A percentile compares a stretch with the other conserved stretches of the same genome.
phyloP scores from a whole-genome alignment of 2,888 invertebrate species.

The Ichneumon xanthorius region DNA sequence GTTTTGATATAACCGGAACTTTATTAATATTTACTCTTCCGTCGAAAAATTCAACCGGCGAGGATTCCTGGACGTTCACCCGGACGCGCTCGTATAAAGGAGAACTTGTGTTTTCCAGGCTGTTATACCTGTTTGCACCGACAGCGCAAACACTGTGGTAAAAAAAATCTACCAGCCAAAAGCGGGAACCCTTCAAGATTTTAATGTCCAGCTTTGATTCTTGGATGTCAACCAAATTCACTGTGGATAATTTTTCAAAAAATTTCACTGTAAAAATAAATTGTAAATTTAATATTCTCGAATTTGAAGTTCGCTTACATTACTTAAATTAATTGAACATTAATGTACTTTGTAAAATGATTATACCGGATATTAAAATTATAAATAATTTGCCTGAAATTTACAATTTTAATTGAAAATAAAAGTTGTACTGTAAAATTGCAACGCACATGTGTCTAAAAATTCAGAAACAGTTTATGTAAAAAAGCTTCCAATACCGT shows the following conservation, averaged over 20 bases:
- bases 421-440: no score
- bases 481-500: no score
- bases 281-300: neutral
- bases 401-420: no score
- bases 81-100: slow-evolving; percentile 56
- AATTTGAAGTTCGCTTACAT: no score
- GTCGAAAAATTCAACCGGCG: slow-evolving; percentile 60
- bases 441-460: no score
- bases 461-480: no score
- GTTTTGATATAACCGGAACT: slow-evolving; percentile 22
- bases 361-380: no score
- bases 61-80: slow-evolving; percentile 40
- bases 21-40: slow-evolving; percentile 74
- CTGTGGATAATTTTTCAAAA: neutral
- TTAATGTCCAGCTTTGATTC: neutral
- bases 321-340: no score
- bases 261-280: neutral
- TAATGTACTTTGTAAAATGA: no score
- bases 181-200: slow-evolving; percentile 4
- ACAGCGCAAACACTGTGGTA: slow-evolving; percentile 58
- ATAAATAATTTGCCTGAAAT: no score
- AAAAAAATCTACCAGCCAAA: slow-evolving; percentile 39
- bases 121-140: slow-evolving; percentile 59
- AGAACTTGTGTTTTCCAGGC: slow-evolving; percentile 54
- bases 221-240: neutral